Percentiles rank a stretch among this genome's conserved stretches.
Conservation (phyloP, 1,140 invertebrate species). For the Anastrepha ludens region DNA sequence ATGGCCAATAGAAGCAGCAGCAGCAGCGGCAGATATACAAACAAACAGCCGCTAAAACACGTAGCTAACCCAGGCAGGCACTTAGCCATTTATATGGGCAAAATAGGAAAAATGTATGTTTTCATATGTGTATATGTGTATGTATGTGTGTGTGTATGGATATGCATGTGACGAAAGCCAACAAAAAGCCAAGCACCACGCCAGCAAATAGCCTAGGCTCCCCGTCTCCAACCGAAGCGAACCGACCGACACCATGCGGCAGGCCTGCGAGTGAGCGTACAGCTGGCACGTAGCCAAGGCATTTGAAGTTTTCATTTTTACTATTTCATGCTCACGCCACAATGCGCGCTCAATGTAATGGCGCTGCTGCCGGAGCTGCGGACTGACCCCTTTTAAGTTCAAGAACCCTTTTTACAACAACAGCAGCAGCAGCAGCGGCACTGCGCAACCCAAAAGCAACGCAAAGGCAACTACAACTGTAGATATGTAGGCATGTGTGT, state of each 20-base stretch:
- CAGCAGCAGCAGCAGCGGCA: neutral
- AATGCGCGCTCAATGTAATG: conserved; percentile 33
- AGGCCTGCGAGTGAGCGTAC: neutral
- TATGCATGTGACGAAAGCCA: neutral
- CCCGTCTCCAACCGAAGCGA: conserved; percentile 3
- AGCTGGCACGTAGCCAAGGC: conserved; percentile 34
- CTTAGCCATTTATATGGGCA: neutral
- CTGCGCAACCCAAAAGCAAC: neutral
- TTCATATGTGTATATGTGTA: neutral
- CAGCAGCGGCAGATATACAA: neutral
- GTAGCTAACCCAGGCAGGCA: conserved; percentile 20
- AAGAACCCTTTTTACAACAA: conserved; percentile 53
- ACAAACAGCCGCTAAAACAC: neutral
- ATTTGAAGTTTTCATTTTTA: conserved; percentile 46
- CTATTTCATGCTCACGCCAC: conserved; percentile 6
- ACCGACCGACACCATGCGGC: neutral
- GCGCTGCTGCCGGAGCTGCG: neutral
- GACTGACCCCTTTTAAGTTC: conserved; percentile 48
- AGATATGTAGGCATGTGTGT: neutral
- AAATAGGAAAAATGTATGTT: neutral
- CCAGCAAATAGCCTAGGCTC: neutral
- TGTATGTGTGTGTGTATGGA: neutral
- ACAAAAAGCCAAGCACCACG: neutral
- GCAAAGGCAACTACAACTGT: neutral
- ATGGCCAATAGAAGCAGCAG: conserved; percentile 22